phyloP scores from a whole-genome alignment of 2,888 invertebrate species.

The Ptycholaimellus sp. region DNA sequence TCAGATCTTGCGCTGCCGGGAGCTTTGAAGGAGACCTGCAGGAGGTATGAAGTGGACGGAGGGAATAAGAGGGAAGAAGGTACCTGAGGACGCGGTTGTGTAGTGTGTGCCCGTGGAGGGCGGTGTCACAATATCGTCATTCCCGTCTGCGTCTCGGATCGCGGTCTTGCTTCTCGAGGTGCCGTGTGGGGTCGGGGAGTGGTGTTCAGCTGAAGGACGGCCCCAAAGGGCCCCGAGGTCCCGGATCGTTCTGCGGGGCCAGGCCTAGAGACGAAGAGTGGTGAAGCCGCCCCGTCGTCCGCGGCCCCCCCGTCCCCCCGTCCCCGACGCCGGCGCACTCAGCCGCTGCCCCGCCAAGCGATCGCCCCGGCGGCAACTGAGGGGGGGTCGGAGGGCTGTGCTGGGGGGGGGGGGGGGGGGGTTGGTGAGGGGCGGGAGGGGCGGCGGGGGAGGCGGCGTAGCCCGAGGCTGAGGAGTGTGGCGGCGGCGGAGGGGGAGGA shows the following conservation, averaged over 20 bases:
- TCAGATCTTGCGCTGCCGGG: too few relatives aligned
- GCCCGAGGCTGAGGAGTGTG: background rate
- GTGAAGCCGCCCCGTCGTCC: conserved; percentile 49
- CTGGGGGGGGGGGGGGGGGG: conserved; percentile 36
- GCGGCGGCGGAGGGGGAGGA: too few relatives aligned
- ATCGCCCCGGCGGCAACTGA: background rate
- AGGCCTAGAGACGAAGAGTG: conserved; percentile 76
- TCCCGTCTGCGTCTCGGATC: conserved; percentile 91
- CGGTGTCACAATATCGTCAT: conserved; percentile 83
- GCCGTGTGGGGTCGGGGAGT: background rate
- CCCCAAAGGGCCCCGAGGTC: conserved; percentile 85
- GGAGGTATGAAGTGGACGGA: too few relatives aligned
- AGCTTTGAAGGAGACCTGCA: too few relatives aligned
- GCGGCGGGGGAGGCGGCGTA: too few relatives aligned
- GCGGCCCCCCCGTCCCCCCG: background rate
- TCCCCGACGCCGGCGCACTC: conserved; percentile 2
- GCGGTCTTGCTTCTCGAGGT: conserved; percentile 46
- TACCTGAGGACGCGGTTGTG: conserved; percentile 80
- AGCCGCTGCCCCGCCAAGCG: background rate
- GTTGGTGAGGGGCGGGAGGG: too few relatives aligned
- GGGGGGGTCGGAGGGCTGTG: conserved; percentile 1
- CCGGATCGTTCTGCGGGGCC: conserved; percentile 79
- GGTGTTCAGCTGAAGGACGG: conserved; percentile 57
- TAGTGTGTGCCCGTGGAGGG: conserved; percentile 77
- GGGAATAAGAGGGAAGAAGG: too few relatives aligned